These are phyloP conservation scores for Campoletis sonorensis DNA, from an alignment of 1,140 invertebrate genomes.

Conservation along the genomic window DNA sequence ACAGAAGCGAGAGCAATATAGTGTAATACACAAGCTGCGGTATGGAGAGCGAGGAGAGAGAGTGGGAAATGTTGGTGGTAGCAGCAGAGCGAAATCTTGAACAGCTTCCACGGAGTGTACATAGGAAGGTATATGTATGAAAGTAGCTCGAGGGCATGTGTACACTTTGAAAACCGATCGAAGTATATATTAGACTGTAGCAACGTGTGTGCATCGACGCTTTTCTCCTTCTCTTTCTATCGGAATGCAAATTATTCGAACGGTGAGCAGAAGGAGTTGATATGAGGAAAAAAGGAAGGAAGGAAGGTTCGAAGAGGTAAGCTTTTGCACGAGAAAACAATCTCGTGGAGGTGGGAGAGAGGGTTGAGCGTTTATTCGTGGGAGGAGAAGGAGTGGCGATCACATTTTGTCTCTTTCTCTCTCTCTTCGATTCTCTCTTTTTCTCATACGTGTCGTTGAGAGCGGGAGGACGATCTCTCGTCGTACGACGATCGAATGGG, in stretches of 20 bases:
- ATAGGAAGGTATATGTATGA: neutral
- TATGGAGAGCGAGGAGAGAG: neutral
- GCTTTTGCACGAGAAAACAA: conserved; percentile 25
- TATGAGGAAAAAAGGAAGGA: conserved; percentile 10
- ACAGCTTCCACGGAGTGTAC: conserved; percentile 4
- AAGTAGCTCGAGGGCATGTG: conserved; percentile 8
- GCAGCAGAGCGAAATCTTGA: neutral
- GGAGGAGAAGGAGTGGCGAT: conserved; percentile 15
- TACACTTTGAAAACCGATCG: neutral
- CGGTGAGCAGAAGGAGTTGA: neutral
- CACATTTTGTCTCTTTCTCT: neutral
- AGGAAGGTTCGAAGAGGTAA: conserved; percentile 36
- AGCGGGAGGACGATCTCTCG: conserved; percentile 18
- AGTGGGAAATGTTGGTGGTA: conserved; percentile 4
- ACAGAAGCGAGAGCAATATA: conserved; percentile 20
- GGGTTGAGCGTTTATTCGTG: conserved; percentile 37
- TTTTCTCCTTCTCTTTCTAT: neutral
- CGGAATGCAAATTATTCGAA: conserved; percentile 12
- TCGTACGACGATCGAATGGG: conserved; percentile 21
- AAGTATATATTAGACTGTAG: neutral
- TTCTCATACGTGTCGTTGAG: neutral
- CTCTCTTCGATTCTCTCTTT: neutral
- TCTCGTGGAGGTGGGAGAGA: conserved; percentile 27
- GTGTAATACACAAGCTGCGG: conserved; percentile 13
- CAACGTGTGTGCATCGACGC: conserved; percentile 12